A percentile compares a stretch with the other conserved stretches of the same genome.
Conservation (phyloP, 2,888 invertebrate species). For the Psylliodes chrysocephalus region DNA sequence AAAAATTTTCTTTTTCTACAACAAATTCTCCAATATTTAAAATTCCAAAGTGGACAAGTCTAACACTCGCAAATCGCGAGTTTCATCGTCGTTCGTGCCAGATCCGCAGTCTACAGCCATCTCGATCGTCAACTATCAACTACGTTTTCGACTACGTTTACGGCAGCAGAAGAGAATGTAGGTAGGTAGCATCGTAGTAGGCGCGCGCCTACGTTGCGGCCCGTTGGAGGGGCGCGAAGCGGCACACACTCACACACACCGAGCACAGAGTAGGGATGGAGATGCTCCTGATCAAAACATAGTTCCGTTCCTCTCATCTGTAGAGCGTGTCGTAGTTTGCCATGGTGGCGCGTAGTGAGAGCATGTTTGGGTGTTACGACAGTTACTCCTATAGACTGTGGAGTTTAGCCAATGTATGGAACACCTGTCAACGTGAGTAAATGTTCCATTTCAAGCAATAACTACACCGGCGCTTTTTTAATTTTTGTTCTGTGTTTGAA, state of each 20-base stretch:
- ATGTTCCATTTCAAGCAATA: conserved; percentile 34
- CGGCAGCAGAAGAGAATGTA: conserved; percentile 5
- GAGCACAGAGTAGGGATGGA: conserved; percentile 49
- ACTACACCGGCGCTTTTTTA: conserved; percentile 33
- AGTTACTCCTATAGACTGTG: conserved; percentile 81
- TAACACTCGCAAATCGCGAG: conserved; percentile 6
- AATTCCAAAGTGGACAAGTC: too few relatives aligned
- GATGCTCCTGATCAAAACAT: conserved; percentile 48
- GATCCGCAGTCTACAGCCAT: conserved; percentile 1
- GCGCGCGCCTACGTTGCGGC: conserved; percentile 41
- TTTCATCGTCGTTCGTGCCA: not conserved
- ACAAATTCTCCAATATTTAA: too few relatives aligned
- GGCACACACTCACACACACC: conserved; percentile 26
- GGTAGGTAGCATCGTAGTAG: conserved; percentile 38
- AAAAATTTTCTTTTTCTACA: too few relatives aligned
- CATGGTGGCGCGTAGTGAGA: conserved; percentile 84
- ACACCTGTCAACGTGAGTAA: conserved; percentile 80
- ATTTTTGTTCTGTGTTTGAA: conserved; percentile 36
- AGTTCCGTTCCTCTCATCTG: conserved; percentile 48
- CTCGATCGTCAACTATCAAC: not conserved
- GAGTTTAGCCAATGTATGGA: conserved; percentile 82
- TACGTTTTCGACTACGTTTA: conserved; percentile 1
- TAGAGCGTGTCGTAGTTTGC: conserved; percentile 70
- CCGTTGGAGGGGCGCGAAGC: conserved; percentile 5
- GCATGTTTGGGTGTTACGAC: conserved; percentile 80